Evolutionary conservation across 2,797 vertebrate species (phyloP).

Genomic region (Toxotes lorentzi): DNA sequence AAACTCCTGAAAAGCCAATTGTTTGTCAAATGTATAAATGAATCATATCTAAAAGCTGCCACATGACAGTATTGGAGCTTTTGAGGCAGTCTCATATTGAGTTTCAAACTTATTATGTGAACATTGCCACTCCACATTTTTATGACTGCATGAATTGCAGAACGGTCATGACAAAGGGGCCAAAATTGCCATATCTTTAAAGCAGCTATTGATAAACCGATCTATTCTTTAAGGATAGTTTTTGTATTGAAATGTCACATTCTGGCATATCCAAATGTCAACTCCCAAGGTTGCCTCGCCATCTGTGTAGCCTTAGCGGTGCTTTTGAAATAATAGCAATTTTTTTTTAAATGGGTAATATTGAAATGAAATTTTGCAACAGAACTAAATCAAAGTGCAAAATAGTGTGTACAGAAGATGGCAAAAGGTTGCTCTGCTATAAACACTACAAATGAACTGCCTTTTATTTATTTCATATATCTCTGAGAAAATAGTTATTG

Average conservation of each 20-base stretch:
- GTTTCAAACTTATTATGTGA: constrained; percentile 47
- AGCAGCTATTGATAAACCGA: constrained; percentile 76
- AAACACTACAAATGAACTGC: constrained; percentile 56
- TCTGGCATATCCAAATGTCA: constrained; percentile 87
- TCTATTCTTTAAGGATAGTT: constrained; percentile 78
- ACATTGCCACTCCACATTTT: constrained; percentile 35
- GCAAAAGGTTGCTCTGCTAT: constrained; percentile 54
- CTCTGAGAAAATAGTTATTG: constrained; percentile 74
- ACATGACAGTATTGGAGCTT: constrained; percentile 29
- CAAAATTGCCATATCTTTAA: constrained; percentile 64
- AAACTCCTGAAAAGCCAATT: constrained; percentile 29
- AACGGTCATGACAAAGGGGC: constrained; percentile 57
- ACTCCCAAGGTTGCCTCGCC: constrained; percentile 79
- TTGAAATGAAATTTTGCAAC: constrained; percentile 40
- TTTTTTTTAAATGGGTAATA: constrained; percentile 42
- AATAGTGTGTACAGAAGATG: constrained; percentile 33
- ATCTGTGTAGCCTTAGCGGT: constrained; percentile 69
- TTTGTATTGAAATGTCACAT: constrained; percentile 83
- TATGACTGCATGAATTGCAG: constrained; percentile 50
- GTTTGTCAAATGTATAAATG: constrained; percentile 34
- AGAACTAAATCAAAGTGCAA: constrained; percentile 47
- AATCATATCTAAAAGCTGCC: constrained; percentile 50
- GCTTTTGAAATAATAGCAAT: constrained; percentile 74
- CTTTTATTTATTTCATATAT: constrained; percentile 58
- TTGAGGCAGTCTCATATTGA: constrained; percentile 38